Evolutionary conservation across 37 sponge, comb jelly and placozoan species (phyloP).

Genomic region (Crambe crambe): DNA sequence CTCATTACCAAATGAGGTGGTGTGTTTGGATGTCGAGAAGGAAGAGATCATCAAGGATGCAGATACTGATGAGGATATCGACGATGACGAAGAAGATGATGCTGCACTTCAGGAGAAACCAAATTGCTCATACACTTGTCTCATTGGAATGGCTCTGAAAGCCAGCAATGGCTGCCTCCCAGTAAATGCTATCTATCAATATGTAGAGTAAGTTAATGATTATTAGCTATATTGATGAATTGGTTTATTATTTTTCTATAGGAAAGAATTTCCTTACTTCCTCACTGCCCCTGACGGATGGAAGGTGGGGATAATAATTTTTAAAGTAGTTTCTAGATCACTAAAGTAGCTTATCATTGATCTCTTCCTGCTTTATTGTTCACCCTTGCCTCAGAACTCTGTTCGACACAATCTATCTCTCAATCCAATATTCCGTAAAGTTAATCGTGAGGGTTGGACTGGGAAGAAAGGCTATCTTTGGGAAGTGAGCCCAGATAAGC

Average conservation of each 20-base stretch:
- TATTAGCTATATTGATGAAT: background rate
- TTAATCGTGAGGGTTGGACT: conserved; percentile 42
- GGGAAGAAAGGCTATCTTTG: conserved; percentile 60
- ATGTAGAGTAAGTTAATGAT: conserved; percentile 65
- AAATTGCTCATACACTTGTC: conserved; percentile 77
- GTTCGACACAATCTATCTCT: conserved; percentile 79
- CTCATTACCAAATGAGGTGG: background rate
- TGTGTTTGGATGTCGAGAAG: background rate
- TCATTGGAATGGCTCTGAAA: conserved; percentile 78
- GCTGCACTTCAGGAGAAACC: conserved; percentile 21
- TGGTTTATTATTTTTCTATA: conserved; percentile 11
- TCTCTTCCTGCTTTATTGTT: background rate
- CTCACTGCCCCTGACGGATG: conserved; percentile 79
- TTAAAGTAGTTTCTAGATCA: background rate
- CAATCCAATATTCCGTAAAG: conserved; percentile 64
- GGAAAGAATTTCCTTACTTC: conserved; percentile 73
- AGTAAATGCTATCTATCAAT: conserved; percentile 73
- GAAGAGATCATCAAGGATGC: background rate
- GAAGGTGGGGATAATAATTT: conserved; percentile 57
- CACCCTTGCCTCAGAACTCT: conserved; percentile 54
- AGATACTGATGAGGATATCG: background rate
- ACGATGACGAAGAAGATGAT: background rate
- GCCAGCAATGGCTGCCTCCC: conserved; percentile 52
- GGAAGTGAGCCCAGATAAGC: conserved; percentile 41
- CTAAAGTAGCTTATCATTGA: background rate